Base-by-base conservation (phyloP, 2,797 vertebrate species). In the Buphagus erythrorhynchus region DNA sequence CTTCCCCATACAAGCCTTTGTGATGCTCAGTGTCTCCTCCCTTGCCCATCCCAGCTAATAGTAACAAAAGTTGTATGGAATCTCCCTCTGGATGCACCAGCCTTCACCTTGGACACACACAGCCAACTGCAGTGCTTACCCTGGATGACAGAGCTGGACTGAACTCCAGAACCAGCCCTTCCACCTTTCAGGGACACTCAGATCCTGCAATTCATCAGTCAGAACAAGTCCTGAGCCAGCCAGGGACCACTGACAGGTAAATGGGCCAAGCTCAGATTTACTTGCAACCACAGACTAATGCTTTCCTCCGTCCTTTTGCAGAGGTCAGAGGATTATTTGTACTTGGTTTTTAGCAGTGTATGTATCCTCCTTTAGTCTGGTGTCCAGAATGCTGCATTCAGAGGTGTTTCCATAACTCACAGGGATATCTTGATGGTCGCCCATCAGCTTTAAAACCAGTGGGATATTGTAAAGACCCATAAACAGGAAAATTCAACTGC, bases 181-280 rank as follows among this genome's bases (percentile, higher is more conserved):
- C 26, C 0, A 0, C 3, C 1, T 31, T 46, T 14, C 68, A n/a
- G 18, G 26, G 29, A 36, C 1, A 3, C 43, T 54, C 5, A 1
- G 9, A 16, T 15, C 57, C 10, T 13, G 11, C 4, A 58, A 1
- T 28, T n/a, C 31, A 31, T 15, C 0, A 1, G 28, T 28, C 67
- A 83, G 49, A 20, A 28, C 28, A 45, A 42, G 33, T 43, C 48
- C 71, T 4, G 42, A 49, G 81, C 36, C 82, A 91, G 66, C 16
- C 40, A 20, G 42, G 65, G 45, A 67, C n/a, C 9, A 1, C 5
- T 1, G 10, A 40, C 29, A 52, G 21, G 42, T n/a, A 58, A 28
- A 19, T 1, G 2, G 5, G 3, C 51, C 14, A 6, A 31, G 61
- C 35, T 33, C 21, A 20, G 43, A 11, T 15, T n/a, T 46, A 52